Evolutionary conservation across 2,113 vertebrate species (phyloP).

Genomic region (Cinclus mexicanus): DNA sequence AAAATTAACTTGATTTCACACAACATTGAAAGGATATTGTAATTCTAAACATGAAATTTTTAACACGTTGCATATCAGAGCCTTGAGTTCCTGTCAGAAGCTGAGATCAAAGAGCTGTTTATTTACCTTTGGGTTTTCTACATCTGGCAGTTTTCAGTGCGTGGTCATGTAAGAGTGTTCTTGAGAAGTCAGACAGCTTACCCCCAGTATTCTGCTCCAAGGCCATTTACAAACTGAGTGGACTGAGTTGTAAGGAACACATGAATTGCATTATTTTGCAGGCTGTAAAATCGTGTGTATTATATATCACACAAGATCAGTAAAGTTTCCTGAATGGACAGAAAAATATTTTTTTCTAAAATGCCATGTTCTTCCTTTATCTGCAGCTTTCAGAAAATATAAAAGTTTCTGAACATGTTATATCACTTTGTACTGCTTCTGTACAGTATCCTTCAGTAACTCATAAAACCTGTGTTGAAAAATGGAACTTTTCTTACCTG

Average conservation of each 20-base stretch:
- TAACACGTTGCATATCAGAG: background rate
- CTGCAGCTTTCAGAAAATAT: background rate
- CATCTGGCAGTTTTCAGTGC: background rate
- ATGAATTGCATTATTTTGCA: background rate
- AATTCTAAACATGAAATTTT: slow-evolving; percentile 2
- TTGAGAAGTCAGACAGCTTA: background rate
- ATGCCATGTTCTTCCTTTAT: background rate
- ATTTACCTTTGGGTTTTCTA: background rate
- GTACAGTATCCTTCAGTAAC: background rate
- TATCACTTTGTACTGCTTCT: background rate
- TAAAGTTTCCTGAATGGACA: background rate
- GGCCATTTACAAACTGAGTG: background rate
- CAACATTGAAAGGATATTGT: background rate
- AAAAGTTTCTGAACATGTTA: background rate
- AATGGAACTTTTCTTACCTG: background rate
- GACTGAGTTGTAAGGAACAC: background rate
- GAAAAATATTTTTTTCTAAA: background rate
- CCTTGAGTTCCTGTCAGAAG: background rate
- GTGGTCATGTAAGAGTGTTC: background rate
- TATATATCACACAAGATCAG: background rate
- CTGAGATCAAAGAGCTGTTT: background rate
- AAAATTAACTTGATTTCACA: background rate
- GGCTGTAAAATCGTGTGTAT: background rate
- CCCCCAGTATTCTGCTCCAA: background rate
- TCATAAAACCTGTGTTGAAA: background rate